Evolutionary conservation across 2,888 invertebrate genomes (phyloP).

Genomic region (Zygogramma bicolorata): DNA sequence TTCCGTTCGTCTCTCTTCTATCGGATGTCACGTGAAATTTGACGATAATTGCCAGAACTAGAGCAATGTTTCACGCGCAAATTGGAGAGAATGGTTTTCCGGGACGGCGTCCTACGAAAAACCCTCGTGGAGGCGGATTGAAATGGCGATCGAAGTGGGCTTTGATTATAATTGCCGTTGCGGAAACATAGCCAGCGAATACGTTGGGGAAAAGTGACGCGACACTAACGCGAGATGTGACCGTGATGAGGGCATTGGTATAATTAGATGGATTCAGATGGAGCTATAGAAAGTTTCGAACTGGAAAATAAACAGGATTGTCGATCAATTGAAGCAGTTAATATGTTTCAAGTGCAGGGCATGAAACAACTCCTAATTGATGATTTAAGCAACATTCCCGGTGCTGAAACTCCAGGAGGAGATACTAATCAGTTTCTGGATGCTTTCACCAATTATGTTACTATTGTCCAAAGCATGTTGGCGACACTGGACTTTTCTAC

Average conservation of each 20-base stretch:
- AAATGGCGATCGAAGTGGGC: not conserved
- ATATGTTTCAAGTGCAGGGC: too few species aligned
- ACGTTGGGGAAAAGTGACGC: not conserved
- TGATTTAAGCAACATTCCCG: too few species aligned
- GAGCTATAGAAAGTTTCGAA: too few species aligned
- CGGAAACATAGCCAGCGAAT: not conserved
- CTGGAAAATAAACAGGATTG: not conserved
- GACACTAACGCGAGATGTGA: not conserved
- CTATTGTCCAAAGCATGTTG: too few species aligned
- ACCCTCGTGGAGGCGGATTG: not conserved
- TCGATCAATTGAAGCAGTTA: too few species aligned
- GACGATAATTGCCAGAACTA: slow-evolving; percentile 16
- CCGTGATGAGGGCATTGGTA: not conserved
- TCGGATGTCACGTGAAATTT: slow-evolving; percentile 23
- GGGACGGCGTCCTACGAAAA: not conserved
- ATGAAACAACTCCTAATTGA: too few species aligned
- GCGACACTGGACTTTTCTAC: too few species aligned
- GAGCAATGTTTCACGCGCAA: slow-evolving; percentile 7
- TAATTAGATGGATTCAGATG: not conserved
- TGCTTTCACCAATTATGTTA: too few species aligned
- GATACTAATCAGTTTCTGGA: too few species aligned
- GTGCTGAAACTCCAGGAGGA: too few species aligned
- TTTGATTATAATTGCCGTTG: not conserved
- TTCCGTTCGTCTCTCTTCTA: slow-evolving; percentile 8
- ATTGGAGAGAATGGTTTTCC: not conserved